Base-by-base conservation (phyloP, 1,140 invertebrate genomes). In the Sycophila sp. region DNA sequence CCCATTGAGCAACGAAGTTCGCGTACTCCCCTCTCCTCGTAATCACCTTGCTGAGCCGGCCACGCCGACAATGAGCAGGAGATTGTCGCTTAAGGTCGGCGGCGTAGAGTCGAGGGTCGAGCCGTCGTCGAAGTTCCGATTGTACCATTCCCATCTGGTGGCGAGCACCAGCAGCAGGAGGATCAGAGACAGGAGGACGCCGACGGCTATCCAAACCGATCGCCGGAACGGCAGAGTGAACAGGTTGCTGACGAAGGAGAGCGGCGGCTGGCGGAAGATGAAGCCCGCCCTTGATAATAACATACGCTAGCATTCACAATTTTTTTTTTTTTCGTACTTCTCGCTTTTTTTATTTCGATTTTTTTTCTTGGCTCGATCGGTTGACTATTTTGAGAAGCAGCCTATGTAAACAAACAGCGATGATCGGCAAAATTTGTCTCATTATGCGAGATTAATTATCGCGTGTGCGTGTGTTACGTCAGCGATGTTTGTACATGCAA, bases 161-260 rank as follows among this genome's bases (percentile, higher is more conserved):
- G 68, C 13, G 1, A 62, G n/a, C 0, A 42, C 40, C 11, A 72
- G 64, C 22, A 53, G 0, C 1, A 40, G 5, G 26, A 67, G 28
- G 3, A 72, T 72, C 4, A 62, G 0, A 2, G 19, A 10, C 13
- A 72, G 36, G 11, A 72, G 24, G 1, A 67, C 17, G 5, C 24
- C 70, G 0, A 65, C 86, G 17, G 88, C 87, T 22, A 87, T 80
- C 91, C 91, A 92, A 2, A 92, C 89, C 2, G 82, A 80, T 13
- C 72, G 81, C 63, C 87, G 81, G 74, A 92, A 92, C 0, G 91
- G 90, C 34, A 92, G 69, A 11, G 87, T 75, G 72, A 90, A 92
- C 28, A 92, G 86, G 75, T 92, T 91, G 62, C 86, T 89, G 22
- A 91, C 87, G 73, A 89, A 91, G 0, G 90, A 91, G 13, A 92